These are phyloP conservation scores for Agapornis canus DNA, from an alignment of 2,797 vertebrate species.

Conservation along the genomic window DNA sequence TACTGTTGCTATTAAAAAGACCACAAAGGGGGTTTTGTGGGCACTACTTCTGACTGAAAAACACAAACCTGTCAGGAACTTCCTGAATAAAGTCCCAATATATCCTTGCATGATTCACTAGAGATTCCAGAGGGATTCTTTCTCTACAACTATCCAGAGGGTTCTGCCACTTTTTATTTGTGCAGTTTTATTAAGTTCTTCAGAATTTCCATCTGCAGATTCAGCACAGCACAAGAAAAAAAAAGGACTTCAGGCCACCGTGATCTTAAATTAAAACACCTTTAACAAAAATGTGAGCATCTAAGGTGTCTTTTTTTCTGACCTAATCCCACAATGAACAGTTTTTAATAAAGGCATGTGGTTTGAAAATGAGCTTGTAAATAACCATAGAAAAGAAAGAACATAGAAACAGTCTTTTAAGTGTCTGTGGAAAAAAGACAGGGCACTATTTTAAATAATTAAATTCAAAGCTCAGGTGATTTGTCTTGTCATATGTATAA, in stretches of 20 bases:
- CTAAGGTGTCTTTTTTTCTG: neutral
- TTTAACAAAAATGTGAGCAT: neutral
- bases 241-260: neutral
- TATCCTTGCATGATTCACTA: neutral
- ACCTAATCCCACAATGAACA: neutral
- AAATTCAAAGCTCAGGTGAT: slow-evolving; percentile 22
- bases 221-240: neutral
- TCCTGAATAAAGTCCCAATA: neutral
- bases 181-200: neutral
- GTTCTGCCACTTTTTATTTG: neutral
- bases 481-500: slow-evolving; percentile 14
- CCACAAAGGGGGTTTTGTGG: neutral
- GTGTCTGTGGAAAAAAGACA: neutral
- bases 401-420: neutral
- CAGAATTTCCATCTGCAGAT: neutral
- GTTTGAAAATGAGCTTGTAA: slow-evolving; percentile 20
- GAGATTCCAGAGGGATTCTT: neutral
- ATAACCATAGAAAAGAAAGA: neutral
- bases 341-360: neutral
- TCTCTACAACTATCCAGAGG: neutral
- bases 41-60: neutral
- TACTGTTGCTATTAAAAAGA: neutral
- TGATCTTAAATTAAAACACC: neutral
- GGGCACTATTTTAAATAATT: neutral
- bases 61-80: neutral